These are phyloP conservation scores for Dinoponera quadriceps DNA, from an alignment of 1,140 invertebrate species.

Conservation along the genomic window DNA sequence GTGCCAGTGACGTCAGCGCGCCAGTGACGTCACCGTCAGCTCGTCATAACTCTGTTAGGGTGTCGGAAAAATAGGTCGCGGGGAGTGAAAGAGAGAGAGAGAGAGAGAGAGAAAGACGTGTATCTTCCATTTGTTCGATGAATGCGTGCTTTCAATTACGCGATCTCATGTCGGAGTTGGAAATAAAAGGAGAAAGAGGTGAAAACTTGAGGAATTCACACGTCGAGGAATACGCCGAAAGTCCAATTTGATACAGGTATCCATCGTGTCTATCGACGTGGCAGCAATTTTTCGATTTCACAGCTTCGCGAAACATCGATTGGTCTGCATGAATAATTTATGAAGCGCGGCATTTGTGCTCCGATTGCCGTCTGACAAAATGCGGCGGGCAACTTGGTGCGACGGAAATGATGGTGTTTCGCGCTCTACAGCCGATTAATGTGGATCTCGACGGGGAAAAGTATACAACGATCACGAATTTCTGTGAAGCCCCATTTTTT, in stretches of 20 bases:
- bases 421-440: too few species aligned
- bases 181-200: not conserved
- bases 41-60: slow-evolving; percentile 66
- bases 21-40: slow-evolving; percentile 77
- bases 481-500: too few species aligned
- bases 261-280: slow-evolving; percentile 18
- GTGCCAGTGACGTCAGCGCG: slow-evolving; percentile 72
- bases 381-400: too few species aligned
- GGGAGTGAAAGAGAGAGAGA: not conserved
- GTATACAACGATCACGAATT: too few species aligned
- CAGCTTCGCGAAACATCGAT: slow-evolving; percentile 12
- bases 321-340: slow-evolving; percentile 50
- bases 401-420: too few species aligned
- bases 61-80: slow-evolving; percentile 62
- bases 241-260: slow-evolving; percentile 23
- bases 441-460: too few species aligned
- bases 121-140: not conserved
- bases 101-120: not conserved
- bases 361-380: slow-evolving; percentile 16
- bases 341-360: slow-evolving; percentile 32
- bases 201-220: not conserved
- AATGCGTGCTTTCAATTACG: slow-evolving; percentile 51
- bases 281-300: slow-evolving; percentile 18
- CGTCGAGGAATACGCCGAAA: slow-evolving; percentile 8
- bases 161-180: not conserved